Evolutionary conservation across 2,113 vertebrate genomes (phyloP), one percentile per base, ranked within the genome.

Genomic region (Nesogale talazaci): DNA sequence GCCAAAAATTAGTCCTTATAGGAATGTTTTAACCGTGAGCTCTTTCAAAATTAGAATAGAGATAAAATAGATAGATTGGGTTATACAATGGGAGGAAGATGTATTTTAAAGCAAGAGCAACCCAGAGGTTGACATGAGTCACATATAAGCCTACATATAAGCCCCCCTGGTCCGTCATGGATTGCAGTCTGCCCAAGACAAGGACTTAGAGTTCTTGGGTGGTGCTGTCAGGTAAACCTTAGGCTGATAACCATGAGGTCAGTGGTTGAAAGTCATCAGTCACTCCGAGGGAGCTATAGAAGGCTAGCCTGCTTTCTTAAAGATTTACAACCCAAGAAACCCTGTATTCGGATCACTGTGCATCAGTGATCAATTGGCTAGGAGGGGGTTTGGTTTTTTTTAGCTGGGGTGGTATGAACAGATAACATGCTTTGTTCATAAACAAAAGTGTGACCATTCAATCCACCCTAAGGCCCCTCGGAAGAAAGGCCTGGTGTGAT

Each of bases 21-120:
- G 9, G 78, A 61, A 20, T n/a, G 52, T 93, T 88, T 93, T 74
- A 67, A 89, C 38, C 56, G 16, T 67, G 59, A 89, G n/a, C 52
- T 40, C 80, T n/a, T 65, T 22, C 20, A 27, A 29, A 70, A 36
- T 65, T 52, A 56, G 82, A 61, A 46, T 42, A 67, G 70, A 70
- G 52, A 52, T 70, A 42, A 77, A 65, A 36, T 59, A 56, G 34
- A 25, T 27, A 56, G 67, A 6, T 86, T 3, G 72, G 42, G 17
- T 9, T 40, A 23, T 9, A 25, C n/a, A n/a, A 20, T n/a, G 17
- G 11, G 12, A 65, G 3, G 61, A 78, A 75, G 61, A 72, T 56
- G 42, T 6, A 42, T 36, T 78, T 93, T 6, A 0, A 80, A 88
- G 22, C 40, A 34, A 57, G 34, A 29, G 27, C 52, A 61, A 57